A percentile compares a stretch with the other conserved stretches of the same genome.
Conservation (phyloP, 1,140 invertebrate genomes). For the Himalopsyche phryganea region DNA sequence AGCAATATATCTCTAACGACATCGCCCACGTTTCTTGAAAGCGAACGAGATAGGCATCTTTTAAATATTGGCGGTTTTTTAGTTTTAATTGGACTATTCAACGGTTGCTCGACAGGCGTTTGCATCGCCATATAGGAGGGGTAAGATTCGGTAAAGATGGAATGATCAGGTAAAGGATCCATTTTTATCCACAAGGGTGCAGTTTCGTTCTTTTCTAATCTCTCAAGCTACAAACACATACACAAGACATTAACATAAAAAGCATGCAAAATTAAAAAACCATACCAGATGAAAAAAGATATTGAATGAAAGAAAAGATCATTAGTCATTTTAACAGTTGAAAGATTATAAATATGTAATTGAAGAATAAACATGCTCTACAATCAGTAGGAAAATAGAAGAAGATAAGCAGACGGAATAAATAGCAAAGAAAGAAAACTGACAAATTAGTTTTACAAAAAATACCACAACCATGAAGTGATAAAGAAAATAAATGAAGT, state of each 20-base stretch:
- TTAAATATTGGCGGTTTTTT: constrained; percentile 21
- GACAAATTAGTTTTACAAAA: neutral
- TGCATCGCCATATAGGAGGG: neutral
- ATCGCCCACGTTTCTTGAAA: constrained; percentile 18
- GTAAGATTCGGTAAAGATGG: constrained; percentile 13
- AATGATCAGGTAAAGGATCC: constrained; percentile 21
- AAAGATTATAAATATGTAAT: too few relatives aligned
- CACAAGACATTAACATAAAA: constrained; percentile 19
- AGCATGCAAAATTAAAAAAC: constrained; percentile 15
- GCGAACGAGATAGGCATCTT: constrained; percentile 9
- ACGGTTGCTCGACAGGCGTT: constrained; percentile 4
- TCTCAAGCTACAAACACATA: constrained; percentile 31
- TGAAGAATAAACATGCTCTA: too few relatives aligned
- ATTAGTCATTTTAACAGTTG: too few relatives aligned
- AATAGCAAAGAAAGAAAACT: neutral
- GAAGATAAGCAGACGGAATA: constrained; percentile 6
- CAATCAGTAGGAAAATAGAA: neutral
- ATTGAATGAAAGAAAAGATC: too few relatives aligned
- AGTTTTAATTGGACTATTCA: constrained; percentile 7
- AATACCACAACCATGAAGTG: too few relatives aligned
- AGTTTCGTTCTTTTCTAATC: constrained; percentile 20
- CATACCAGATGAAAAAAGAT: constrained; percentile 3
- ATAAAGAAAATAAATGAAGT: too few relatives aligned
- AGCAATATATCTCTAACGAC: constrained; percentile 41
- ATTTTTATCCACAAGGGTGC: constrained; percentile 12